phyloP scores from a whole-genome alignment of 2,113 vertebrate species.

The Poecile atricapillus region DNA sequence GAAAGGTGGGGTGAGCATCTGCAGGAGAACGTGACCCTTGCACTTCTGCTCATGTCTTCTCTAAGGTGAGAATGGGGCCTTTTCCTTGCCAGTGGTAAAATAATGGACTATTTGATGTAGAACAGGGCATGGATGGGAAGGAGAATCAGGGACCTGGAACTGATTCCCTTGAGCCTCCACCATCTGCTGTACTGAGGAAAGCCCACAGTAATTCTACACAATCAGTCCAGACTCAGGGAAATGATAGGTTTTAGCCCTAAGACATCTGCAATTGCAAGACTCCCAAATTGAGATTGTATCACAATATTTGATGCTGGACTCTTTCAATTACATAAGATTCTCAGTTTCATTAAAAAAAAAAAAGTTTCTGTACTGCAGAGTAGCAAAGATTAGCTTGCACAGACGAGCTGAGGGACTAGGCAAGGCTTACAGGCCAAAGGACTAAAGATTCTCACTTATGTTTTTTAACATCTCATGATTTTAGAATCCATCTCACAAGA shows the following conservation, averaged over 20 bases:
- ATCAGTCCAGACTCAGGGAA: neutral
- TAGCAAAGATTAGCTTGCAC: neutral
- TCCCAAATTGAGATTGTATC: slow-evolving; percentile 7
- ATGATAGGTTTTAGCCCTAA: neutral
- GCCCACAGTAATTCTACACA: neutral
- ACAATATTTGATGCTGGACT: neutral
- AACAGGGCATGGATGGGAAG: neutral
- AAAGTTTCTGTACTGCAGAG: neutral
- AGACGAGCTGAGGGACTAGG: neutral
- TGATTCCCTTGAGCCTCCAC: neutral
- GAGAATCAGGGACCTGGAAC: neutral
- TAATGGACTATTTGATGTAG: neutral
- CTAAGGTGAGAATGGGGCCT: neutral
- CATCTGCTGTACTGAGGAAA: neutral
- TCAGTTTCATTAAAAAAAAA: slow-evolving; percentile 20
- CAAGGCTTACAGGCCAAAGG: neutral
- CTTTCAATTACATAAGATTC: neutral
- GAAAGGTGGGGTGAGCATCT: neutral
- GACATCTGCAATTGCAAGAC: neutral
- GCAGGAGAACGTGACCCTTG: neutral
- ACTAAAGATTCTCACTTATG: neutral
- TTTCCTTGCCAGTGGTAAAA: neutral
- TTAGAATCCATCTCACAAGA: neutral
- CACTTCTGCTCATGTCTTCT: neutral
- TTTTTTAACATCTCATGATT: neutral